Evolutionary conservation across 2,888 invertebrate genomes (phyloP).

Genomic region (Hemaris fuciformis): DNA sequence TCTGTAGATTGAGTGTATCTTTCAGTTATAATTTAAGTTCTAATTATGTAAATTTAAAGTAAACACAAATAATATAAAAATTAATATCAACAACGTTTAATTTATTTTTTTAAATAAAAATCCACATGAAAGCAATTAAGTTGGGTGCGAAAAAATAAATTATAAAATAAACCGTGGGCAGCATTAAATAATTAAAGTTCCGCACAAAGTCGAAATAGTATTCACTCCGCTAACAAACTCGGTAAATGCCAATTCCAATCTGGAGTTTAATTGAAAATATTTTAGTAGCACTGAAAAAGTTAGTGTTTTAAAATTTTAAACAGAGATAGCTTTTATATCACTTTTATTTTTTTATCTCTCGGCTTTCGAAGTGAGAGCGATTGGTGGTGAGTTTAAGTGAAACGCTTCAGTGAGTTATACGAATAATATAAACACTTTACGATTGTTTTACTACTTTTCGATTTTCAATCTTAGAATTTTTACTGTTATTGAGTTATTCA

Average conservation of each 20-base stretch:
- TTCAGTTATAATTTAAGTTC: too few species aligned
- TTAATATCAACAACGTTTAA: neutral
- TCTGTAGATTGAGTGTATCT: too few species aligned
- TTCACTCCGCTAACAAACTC: neutral
- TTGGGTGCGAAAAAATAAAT: neutral
- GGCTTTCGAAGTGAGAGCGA: neutral
- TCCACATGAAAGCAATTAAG: neutral
- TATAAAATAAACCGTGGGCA: neutral
- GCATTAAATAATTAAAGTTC: slow-evolving; percentile 9
- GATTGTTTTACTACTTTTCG: too few species aligned
- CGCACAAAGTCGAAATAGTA: neutral
- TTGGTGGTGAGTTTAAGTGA: neutral
- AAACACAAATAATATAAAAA: too few species aligned
- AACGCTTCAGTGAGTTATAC: too few species aligned
- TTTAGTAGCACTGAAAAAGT: neutral
- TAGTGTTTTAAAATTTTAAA: neutral
- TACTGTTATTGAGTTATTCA: too few species aligned
- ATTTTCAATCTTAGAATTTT: too few species aligned
- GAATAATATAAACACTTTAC: too few species aligned
- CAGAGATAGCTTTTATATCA: neutral
- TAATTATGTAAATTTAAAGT: too few species aligned
- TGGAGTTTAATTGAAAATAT: slow-evolving; percentile 6
- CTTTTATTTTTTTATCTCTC: neutral
- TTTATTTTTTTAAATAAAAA: neutral
- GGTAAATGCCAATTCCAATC: neutral